Base-by-base conservation (phyloP, 1,140 invertebrate species). In the Brachionus calyciflorus region DNA sequence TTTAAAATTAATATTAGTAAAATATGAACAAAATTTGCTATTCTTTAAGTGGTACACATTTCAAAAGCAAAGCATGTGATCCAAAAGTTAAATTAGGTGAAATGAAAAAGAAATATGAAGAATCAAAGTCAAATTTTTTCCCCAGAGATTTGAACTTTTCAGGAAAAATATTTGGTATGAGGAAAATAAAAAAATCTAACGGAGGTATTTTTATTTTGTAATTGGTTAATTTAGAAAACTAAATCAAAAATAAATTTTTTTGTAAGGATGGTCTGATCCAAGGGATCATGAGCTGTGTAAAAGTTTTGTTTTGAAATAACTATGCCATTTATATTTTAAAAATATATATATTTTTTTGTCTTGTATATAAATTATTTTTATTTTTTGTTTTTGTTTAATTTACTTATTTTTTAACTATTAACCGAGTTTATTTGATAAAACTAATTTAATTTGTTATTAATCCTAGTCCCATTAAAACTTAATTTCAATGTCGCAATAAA, bases 121-220 rank as follows among this genome's bases (percentile, higher is more conserved):
- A 9, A 1, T 44, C 33, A 17, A 41, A 14, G 6, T 44, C 33
- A 26, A 65, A n/a, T 24, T 65, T 65, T 65, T 65, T 65, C 44
- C 60, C 60, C 26, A 12, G 21, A 44, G 14, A 37, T 24, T 44
- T 65, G 4, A 26, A 37, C 9, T 44, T 65, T 37, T 30, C 5
- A n/a, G 40, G 40, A 1, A 65, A 65, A 65, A 41, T 65, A 3
- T 24, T 65, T 41, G 60, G 60, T 3, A 44, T 65, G 14, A 37
- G 60, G 44, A 65, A 65, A 65, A 44, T 65, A 40, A 65, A 65
- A 65, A 65, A 65, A 21, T 41, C 60, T 1, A 65, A 65, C 4
- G 60, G 60, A 44, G 60, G 60, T 65, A 30, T 10, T 37, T 63
- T 9, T 7, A 26, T 26, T 2, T 10, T 55, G 14, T 3, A 21